phyloP scores from a whole-genome alignment of 2,888 invertebrate genomes.

The Nycteola revayana region DNA sequence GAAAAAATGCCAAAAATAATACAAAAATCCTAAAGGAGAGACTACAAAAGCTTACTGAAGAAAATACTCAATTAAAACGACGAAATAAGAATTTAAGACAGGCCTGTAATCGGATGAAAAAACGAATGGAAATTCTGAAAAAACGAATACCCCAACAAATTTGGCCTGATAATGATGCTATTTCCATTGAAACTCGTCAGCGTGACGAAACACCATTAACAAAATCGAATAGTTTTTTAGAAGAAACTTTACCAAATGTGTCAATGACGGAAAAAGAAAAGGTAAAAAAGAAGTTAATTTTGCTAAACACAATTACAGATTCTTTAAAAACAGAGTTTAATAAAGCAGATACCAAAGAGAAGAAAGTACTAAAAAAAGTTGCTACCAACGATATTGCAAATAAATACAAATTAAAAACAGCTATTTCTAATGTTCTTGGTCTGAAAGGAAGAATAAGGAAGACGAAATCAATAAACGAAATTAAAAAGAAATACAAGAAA shows the following conservation, averaged over 20 bases:
- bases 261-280: conserved; percentile 12
- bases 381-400: conserved; percentile 3
- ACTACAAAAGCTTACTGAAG: no score
- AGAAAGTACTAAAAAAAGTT: conserved; percentile 4
- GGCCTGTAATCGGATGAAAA: conserved; percentile 11
- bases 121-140: conserved; percentile 12
- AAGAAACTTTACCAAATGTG: conserved; percentile 15
- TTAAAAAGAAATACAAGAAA: conserved; percentile 5
- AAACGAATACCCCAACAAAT: conserved; percentile 8
- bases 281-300: conserved; percentile 4
- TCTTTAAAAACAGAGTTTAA: conserved; percentile 4
- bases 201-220: conserved; percentile 10
- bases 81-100: conserved; percentile 13
- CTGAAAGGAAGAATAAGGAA: conserved; percentile 2
- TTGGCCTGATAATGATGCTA: conserved; percentile 7
- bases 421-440: conserved; percentile 5
- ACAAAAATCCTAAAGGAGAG: conserved; percentile 6
- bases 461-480: conserved; percentile 5
- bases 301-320: conserved; percentile 4
- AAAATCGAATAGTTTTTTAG: conserved; percentile 17
- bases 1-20: conserved; percentile 7
- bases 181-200: conserved; percentile 9
- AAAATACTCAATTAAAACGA: conserved; percentile 12
- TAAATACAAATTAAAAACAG: conserved; percentile 4
- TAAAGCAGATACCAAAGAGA: conserved; percentile 6